A percentile compares a stretch with the other conserved stretches of the same genome.
These are phyloP conservation scores for Melozone crissalis DNA, from an alignment of 2,113 vertebrate genomes.

Conservation along the genomic window DNA sequence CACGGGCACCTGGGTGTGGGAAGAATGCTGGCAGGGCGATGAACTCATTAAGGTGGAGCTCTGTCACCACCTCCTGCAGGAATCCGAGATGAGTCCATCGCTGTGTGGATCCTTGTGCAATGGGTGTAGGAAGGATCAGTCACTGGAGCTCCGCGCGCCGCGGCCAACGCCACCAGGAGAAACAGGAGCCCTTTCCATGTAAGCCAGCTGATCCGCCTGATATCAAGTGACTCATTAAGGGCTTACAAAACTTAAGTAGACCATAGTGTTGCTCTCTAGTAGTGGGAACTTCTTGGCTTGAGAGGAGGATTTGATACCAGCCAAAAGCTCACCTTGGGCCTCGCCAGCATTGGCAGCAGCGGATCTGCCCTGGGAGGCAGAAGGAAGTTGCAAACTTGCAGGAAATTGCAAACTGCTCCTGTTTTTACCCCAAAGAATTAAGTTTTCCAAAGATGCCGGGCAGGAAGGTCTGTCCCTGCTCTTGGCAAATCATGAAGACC, in stretches of 20 bases:
- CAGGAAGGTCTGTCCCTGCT: not conserved
- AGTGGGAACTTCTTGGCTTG: constrained; percentile 47
- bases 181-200: constrained; percentile 66
- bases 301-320: constrained; percentile 50
- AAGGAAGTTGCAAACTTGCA: not conserved
- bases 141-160: not conserved
- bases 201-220: constrained; percentile 31
- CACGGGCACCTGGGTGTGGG: constrained; percentile 55
- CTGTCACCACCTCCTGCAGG: constrained; percentile 67
- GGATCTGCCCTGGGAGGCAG: not conserved
- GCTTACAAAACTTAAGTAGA: constrained; percentile 63
- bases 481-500: not conserved
- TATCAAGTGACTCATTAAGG: constrained; percentile 62
- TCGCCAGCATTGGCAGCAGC: not conserved
- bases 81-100: constrained; percentile 52
- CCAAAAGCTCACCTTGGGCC: not conserved
- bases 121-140: constrained; percentile 46
- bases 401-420: not conserved
- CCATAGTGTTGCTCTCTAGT: constrained; percentile 32
- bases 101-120: constrained; percentile 41
- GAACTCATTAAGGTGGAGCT: constrained; percentile 70
- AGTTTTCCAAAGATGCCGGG: not conserved
- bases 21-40: constrained; percentile 57
- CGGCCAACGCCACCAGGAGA: constrained; percentile 30
- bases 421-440: not conserved